A percentile compares a stretch with the other conserved stretches of the same genome.
Evolutionary conservation across 2,113 vertebrate genomes (phyloP).

Genomic region (Oceanites oceanicus): DNA sequence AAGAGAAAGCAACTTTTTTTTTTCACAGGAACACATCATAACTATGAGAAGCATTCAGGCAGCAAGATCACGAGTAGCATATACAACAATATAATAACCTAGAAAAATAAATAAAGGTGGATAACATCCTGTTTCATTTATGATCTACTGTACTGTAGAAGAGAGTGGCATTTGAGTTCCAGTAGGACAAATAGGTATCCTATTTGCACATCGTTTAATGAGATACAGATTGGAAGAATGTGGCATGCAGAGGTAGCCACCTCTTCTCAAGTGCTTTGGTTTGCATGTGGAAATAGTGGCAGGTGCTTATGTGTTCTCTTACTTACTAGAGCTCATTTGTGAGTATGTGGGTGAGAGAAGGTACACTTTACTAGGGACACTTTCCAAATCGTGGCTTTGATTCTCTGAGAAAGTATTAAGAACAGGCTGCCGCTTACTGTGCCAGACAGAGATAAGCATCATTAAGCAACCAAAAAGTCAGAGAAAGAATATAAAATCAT

Average conservation of each 20-base stretch:
- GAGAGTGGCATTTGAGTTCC: not conserved
- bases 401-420: not conserved
- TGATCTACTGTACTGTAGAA: not conserved
- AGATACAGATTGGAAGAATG: not conserved
- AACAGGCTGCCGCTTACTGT: not conserved
- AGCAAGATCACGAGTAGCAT: not conserved
- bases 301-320: not conserved
- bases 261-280: not conserved
- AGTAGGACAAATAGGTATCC: not conserved
- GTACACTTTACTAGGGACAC: not conserved
- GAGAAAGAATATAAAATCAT: not conserved
- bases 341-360: not conserved
- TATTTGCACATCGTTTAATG: not conserved
- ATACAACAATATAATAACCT: not conserved
- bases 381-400: not conserved
- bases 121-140: slow-evolving; percentile 35
- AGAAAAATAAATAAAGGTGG: slow-evolving; percentile 20
- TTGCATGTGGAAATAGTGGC: not conserved
- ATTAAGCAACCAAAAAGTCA: not conserved
- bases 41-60: not conserved
- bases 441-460: not conserved
- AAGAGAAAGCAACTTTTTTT: not conserved
- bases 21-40: not conserved
- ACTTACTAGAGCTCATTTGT: not conserved
- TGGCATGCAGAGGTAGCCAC: not conserved